Base-by-base conservation (phyloP, 2,113 vertebrate genomes). In the Prinia subflava region DNA sequence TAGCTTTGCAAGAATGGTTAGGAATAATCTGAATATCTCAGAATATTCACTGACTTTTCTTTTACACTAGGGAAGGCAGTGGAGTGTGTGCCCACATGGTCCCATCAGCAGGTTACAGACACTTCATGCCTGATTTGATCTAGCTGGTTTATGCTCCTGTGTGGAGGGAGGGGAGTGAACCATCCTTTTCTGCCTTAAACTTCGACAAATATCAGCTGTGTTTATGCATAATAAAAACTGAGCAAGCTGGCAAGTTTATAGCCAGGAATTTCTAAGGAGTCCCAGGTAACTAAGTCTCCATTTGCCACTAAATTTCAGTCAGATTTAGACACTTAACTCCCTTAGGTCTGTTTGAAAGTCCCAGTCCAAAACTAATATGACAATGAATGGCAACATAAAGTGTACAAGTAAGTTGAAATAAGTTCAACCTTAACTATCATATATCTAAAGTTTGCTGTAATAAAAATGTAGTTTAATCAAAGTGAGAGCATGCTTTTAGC, bases 61-160 rank as follows among this genome's bases (percentile, higher is more conserved):
- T 44, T 60, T 46, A 52, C 11, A 37, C 39, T 35, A 33, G 10
- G 60, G 35, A 55, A 21, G 20, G 41, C 31, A 47, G 39, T 4
- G 8, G 37, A 60, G 31, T 0, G 0, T 46, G 50, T 7, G 37
- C 25, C 46, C 13, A 3, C 46, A 11, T 1, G 1, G 33, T 30
- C 16, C 30, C 39, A 47, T 19, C 3, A 52, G 19, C n/a, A 67
- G 24, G 24, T 49, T 44, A 47, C 62, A 60, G 53, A 33, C 23
- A 27, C 19, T 73, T 44, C 23, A 22, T 0, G 1, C n/a, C 20
- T 39, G 23, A 28, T 83, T 37, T 57, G 11, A 62, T 63, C 25
- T 0, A 0, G n/a, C 16, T 75, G 33, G 13, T 92, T 81, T 25
- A n/a, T 30, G 15, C 20, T 87, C 24, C 80, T 47, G 42, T 0